phyloP scores from a whole-genome alignment of 53 echinoderm and acorn worm species.

The Echinometra lucunter region DNA sequence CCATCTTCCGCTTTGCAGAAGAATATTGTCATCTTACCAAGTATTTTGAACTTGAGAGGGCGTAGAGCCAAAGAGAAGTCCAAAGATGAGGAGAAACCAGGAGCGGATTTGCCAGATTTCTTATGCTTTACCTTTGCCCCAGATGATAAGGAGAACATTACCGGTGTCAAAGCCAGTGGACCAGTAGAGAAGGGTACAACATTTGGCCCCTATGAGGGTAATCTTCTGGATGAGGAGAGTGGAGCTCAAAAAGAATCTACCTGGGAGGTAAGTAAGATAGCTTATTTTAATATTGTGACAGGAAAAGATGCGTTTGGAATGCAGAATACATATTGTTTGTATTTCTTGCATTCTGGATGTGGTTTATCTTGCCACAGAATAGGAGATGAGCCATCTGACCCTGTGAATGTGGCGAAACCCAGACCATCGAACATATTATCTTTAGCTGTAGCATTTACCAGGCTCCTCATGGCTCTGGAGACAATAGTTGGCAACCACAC shows the following conservation, averaged over 20 bases:
- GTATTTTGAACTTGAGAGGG: not conserved
- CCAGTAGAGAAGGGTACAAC: constrained; percentile 15
- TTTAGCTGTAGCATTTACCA: too few relatives aligned
- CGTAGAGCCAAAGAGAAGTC: constrained; percentile 1
- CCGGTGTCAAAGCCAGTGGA: constrained; percentile 8
- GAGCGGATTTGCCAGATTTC: constrained; percentile 6
- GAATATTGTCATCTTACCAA: not conserved
- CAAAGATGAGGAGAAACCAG: not conserved
- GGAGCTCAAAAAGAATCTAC: constrained; percentile 48
- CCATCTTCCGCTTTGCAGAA: not conserved
- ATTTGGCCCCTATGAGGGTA: constrained; percentile 48
- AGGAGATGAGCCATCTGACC: too few relatives aligned
- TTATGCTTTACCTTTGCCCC: not conserved
- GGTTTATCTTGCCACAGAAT: too few relatives aligned
- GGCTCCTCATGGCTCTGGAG: too few relatives aligned
- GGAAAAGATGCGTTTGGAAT: too few relatives aligned
- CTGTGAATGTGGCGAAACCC: too few relatives aligned
- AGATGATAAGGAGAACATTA: constrained; percentile 43
- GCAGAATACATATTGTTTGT: too few relatives aligned
- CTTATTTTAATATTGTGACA: too few relatives aligned
- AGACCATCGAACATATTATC: too few relatives aligned
- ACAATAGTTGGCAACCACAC: too few relatives aligned
- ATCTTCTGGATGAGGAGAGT: constrained; percentile 36
- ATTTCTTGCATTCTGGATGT: too few relatives aligned
- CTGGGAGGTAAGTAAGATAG: constrained; percentile 28